A percentile compares a stretch with the other conserved stretches of the same genome.
Evolutionary conservation across 1,140 invertebrate genomes (phyloP).

Genomic region (Drosophila persimilis): DNA sequence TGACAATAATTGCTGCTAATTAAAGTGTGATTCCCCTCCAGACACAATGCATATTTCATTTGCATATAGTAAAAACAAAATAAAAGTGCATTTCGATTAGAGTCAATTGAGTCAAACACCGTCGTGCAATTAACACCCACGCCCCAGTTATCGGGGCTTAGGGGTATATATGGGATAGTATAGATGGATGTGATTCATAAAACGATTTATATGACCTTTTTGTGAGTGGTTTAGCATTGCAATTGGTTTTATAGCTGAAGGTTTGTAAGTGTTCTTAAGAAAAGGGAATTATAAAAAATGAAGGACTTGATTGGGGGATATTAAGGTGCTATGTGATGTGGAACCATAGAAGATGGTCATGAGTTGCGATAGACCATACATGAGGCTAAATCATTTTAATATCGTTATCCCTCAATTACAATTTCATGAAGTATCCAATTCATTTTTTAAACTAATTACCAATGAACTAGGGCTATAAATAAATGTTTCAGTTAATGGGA

Average conservation of each 20-base stretch:
- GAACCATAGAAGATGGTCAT: no score
- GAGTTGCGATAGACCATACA: no score
- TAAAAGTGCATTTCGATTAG: slow-evolving; percentile 24
- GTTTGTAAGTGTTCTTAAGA: not conserved
- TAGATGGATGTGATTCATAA: slow-evolving; percentile 24
- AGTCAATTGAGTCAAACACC: slow-evolving; percentile 9
- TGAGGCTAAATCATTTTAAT: not conserved
- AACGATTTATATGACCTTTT: slow-evolving; percentile 13
- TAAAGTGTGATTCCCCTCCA: slow-evolving; percentile 11
- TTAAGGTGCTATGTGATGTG: not conserved
- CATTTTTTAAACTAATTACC: not conserved
- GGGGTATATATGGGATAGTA: slow-evolving; percentile 3
- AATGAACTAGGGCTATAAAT: not conserved
- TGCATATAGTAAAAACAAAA: slow-evolving; percentile 2
- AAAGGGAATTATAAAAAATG: not conserved
- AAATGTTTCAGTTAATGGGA: not conserved
- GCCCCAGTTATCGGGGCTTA: not conserved
- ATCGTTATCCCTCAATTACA: not conserved
- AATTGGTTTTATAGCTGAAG: slow-evolving; percentile 17
- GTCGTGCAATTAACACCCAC: slow-evolving; percentile 51
- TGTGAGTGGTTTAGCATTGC: slow-evolving; percentile 23
- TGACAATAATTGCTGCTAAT: slow-evolving; percentile 35
- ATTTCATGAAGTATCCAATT: not conserved
- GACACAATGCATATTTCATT: slow-evolving; percentile 5
- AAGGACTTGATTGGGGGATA: not conserved